A percentile compares a stretch with the other conserved stretches of the same genome.
Conservation (phyloP, 2,113 vertebrate species). For the Myotis lucifugus region DNA sequence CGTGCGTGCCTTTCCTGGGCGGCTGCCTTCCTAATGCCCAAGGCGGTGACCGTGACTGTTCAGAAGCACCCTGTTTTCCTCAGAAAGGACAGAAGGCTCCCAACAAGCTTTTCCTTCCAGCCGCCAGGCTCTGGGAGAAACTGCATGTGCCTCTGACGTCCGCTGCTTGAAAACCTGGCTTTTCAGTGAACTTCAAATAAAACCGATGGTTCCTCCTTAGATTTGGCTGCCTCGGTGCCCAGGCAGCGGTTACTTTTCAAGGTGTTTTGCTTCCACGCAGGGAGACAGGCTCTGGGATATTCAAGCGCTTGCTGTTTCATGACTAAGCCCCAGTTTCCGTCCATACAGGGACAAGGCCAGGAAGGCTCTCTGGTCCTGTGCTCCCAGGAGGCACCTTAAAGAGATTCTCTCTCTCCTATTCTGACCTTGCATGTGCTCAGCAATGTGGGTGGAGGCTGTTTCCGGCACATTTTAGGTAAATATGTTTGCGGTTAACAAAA, state of each 20-base stretch:
- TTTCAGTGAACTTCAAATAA: neutral
- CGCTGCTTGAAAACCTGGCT: neutral
- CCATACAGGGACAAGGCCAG: accelerated
- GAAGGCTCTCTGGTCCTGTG: accelerated
- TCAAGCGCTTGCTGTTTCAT: neutral
- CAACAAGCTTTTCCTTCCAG: accelerated
- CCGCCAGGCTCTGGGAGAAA: neutral
- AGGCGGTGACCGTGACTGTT: accelerated
- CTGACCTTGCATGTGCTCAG: accelerated
- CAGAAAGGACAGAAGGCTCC: too few species aligned
- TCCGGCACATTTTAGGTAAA: neutral
- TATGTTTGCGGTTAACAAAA: neutral
- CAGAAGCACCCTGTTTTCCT: neutral
- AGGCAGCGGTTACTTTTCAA: neutral
- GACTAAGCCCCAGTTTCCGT: accelerated
- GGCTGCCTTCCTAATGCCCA: too few species aligned
- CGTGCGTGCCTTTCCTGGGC: accelerated
- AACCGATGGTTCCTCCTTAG: neutral
- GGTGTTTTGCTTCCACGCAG: neutral
- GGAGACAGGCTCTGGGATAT: neutral
- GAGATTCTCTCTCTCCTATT: neutral
- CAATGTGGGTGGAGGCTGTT: neutral
- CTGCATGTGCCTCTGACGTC: neutral
- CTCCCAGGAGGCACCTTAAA: accelerated
- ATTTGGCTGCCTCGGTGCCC: neutral